phyloP scores from a whole-genome alignment of 64 coral and sea anemone genomes.

The Astreopora myriophthalma region DNA sequence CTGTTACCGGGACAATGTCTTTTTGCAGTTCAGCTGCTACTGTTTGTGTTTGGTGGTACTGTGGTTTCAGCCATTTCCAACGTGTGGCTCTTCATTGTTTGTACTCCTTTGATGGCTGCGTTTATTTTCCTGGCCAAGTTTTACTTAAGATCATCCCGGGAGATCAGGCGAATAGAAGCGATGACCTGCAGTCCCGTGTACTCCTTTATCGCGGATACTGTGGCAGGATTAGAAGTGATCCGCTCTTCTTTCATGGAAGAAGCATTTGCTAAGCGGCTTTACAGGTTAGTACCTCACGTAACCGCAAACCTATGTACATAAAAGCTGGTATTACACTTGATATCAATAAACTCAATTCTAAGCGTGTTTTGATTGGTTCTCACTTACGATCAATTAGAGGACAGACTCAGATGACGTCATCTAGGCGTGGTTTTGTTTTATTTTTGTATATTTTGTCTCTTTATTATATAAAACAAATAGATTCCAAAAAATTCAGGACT shows the following conservation, averaged over 20 bases:
- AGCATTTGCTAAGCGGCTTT: background rate
- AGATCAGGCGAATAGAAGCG: constrained; percentile 53
- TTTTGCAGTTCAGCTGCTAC: background rate
- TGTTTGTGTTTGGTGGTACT: background rate
- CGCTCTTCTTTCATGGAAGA: constrained; percentile 52
- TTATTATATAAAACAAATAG: too few species aligned
- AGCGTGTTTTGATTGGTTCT: too few species aligned
- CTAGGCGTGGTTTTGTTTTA: too few species aligned
- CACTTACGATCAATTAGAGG: too few species aligned
- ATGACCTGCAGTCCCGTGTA: constrained; percentile 62
- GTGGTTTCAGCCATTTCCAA: constrained; percentile 42
- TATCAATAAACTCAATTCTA: too few species aligned
- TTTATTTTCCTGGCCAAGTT: constrained; percentile 14
- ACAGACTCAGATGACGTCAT: too few species aligned
- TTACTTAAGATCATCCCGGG: constrained; percentile 32
- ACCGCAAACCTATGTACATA: too few species aligned
- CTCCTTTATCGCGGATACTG: constrained; percentile 62
- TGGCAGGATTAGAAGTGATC: constrained; percentile 57
- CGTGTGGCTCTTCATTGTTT: constrained; percentile 29
- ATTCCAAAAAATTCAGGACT: too few species aligned
- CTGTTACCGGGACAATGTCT: constrained; percentile 10
- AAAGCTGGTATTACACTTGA: too few species aligned
- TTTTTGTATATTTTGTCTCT: too few species aligned
- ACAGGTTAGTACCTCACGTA: background rate
- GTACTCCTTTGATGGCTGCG: background rate